Evolutionary conservation across 2,113 vertebrate species (phyloP).

Genomic region (Illadopsis cleaveri): DNA sequence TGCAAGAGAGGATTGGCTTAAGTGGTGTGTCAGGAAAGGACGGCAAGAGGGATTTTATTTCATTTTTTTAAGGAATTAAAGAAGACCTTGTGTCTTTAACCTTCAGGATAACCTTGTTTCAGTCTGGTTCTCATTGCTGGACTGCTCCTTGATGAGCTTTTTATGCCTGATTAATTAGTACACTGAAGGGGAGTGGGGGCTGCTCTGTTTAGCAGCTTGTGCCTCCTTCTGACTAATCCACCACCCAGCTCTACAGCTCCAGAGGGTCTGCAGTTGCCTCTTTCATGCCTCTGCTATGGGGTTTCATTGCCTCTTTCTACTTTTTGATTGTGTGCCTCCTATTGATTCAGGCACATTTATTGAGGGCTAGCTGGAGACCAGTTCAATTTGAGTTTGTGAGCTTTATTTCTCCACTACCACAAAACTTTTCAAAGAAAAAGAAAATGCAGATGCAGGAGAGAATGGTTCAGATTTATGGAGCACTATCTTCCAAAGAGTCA

Average conservation of each 20-base stretch:
- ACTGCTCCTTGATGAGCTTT: slow-evolving; percentile 70
- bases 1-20: not conserved
- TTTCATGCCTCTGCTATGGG: not conserved
- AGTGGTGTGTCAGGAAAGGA: not conserved
- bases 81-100: slow-evolving; percentile 51
- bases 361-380: not conserved
- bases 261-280: not conserved
- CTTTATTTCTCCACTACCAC: not conserved
- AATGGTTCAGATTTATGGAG: slow-evolving; percentile 3
- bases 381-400: not conserved
- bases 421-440: not conserved
- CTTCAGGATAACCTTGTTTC: slow-evolving; percentile 69
- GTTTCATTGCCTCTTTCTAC: not conserved
- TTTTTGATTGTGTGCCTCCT: not conserved
- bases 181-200: not conserved
- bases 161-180: slow-evolving; percentile 72
- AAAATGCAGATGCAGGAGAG: not conserved
- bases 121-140: slow-evolving; percentile 48
- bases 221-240: slow-evolving; percentile 21
- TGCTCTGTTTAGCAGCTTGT: slow-evolving; percentile 42
- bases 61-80: slow-evolving; percentile 22
- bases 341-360: slow-evolving; percentile 12
- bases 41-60: not conserved
- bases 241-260: not conserved
- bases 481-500: not conserved